These are phyloP conservation scores for Wiebesia pumilae DNA, from an alignment of 1,140 invertebrate species.

Conservation along the genomic window DNA sequence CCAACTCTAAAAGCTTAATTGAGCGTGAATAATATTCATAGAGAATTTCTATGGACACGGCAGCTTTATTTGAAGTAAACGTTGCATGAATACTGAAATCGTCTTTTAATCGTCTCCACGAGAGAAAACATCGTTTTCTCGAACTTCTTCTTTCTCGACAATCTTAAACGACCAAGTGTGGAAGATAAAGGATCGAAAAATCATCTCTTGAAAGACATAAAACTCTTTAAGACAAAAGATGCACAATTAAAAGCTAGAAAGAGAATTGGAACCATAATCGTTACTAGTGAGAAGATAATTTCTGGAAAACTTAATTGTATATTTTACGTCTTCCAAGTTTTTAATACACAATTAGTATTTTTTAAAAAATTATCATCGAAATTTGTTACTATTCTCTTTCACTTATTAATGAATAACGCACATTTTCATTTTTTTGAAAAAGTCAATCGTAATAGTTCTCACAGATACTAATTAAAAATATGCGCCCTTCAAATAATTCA, in stretches of 20 bases:
- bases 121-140: slow-evolving; percentile 23
- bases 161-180: slow-evolving; percentile 25
- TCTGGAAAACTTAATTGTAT: slow-evolving; percentile 47
- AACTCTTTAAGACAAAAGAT: slow-evolving; percentile 34
- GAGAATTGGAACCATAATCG: slow-evolving; percentile 18
- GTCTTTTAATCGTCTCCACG: slow-evolving; percentile 44
- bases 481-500: not conserved
- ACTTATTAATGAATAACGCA: not conserved
- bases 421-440: not conserved
- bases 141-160: slow-evolving; percentile 23
- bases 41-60: slow-evolving; percentile 21
- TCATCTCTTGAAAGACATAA: slow-evolving; percentile 21
- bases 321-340: slow-evolving; percentile 37
- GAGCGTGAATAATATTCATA: slow-evolving; percentile 52
- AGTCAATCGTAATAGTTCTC: not conserved
- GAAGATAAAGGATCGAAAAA: slow-evolving; percentile 43
- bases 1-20: slow-evolving; percentile 52
- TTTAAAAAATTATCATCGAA: slow-evolving; percentile 43
- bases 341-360: slow-evolving; percentile 40
- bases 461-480: slow-evolving; percentile 1
- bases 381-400: not conserved
- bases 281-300: not conserved
- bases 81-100: slow-evolving; percentile 29
- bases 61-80: slow-evolving; percentile 21
- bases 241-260: not conserved